Evolutionary conservation across 2,113 vertebrate species (phyloP).

Genomic region (Actenoides hombroni): DNA sequence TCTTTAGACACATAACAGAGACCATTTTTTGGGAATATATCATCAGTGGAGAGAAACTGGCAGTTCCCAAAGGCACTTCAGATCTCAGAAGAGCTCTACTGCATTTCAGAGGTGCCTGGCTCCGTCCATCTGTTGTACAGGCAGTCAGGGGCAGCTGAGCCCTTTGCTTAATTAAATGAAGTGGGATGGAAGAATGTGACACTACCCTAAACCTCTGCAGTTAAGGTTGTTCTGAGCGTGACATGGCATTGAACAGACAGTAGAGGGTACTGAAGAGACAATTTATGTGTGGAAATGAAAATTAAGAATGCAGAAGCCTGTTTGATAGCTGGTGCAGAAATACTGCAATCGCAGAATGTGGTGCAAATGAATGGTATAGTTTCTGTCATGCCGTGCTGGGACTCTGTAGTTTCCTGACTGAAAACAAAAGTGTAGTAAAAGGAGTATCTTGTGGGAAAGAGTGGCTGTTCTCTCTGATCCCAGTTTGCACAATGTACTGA

Average conservation of each 20-base stretch:
- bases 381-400: background rate
- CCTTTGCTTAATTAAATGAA: background rate
- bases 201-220: background rate
- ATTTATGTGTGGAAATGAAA: background rate
- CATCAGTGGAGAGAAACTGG: background rate
- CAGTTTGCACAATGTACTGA: background rate
- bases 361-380: background rate
- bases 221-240: background rate
- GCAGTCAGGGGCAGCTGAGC: background rate
- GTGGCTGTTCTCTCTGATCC: background rate
- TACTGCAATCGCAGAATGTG: background rate
- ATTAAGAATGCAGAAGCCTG: background rate
- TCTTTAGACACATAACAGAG: background rate
- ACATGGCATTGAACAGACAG: background rate
- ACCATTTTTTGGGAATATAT: background rate
- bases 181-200: background rate
- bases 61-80: background rate
- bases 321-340: background rate
- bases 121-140: background rate
- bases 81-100: background rate
- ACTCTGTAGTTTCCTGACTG: background rate
- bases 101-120: background rate
- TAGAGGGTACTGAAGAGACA: slow-evolving; percentile 55
- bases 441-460: background rate
- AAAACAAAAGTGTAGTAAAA: background rate